Evolutionary conservation across 2,888 invertebrate genomes (phyloP), one percentile per base, ranked within the genome.

Genomic region (Caradrina clavipalpis): DNA sequence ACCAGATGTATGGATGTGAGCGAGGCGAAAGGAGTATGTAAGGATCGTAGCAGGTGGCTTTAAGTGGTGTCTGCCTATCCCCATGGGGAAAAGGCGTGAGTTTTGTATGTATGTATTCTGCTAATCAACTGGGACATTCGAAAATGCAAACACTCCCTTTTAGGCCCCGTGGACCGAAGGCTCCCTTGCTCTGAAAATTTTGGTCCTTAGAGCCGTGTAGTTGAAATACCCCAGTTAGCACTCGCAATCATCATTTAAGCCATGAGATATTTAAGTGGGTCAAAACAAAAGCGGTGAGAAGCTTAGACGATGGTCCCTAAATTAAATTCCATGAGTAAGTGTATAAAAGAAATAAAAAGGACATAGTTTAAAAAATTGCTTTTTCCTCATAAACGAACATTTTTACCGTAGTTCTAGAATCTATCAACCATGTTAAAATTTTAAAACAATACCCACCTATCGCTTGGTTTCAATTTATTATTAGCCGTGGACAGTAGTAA

Each of bases 401-500:
- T 17, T 58, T n/a, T n/a, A 22, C 1, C 10, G 10, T 17, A 3
- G 15, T 19, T 58, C 21, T 42, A 45, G 45, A 22, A 35, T 53
- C 22, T 45, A 19, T 22, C 6, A 1, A 19, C 19, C 5, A 17
- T 55, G 54, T 49, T 55, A 7, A 55, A 70, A 70, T 45, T 6
- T 19, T 71, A 63, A 26, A 66, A 65, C 59, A 71, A 66, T 42
- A 49, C 47, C 13, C 13, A 47, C n/a, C 49, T 61, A 19, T 26
- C 22, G 26, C 22, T 17, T 39, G 0, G 39, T 64, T 64, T 54
- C 62, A 78, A 69, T 26, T 26, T 26, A 26, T 45, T 45, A 45
- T 17, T 58, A 51, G 54, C n/a, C 15, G 47, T 78, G 53, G 62
- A 66, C 61, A 78, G 53, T 63, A 60, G 59, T 49, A 60, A 60